A percentile compares a stretch with the other conserved stretches of the same genome.
phyloP scores from a whole-genome alignment of 1,140 invertebrate genomes.

The Drosophila melanogaster region Release_6_plus_ISO1_MT NT_033779.5:1131001-1131500 shows the following conservation, averaged over 20 bases:
- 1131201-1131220: too few relatives aligned
- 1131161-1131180: slow-evolving; percentile 74
- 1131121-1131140: slow-evolving; percentile 93
- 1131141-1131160: slow-evolving; percentile 92
- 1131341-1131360: slow-evolving; percentile 96
- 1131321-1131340: slow-evolving; percentile 92
- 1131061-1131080: slow-evolving; percentile 96
- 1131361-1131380: slow-evolving; percentile 97
- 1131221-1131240: background rate
- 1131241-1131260: background rate
- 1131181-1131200: slow-evolving; percentile 18
- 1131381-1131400: slow-evolving; percentile 89
- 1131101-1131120: slow-evolving; percentile 92
- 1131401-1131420: slow-evolving; percentile 16
- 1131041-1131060: slow-evolving; percentile 97
- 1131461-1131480: slow-evolving; percentile 90
- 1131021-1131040: slow-evolving; percentile 99
- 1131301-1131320: slow-evolving; percentile 90
- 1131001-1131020: slow-evolving; percentile 98
- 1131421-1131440: slow-evolving; percentile 62
- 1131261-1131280: slow-evolving; percentile 49
- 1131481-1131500: slow-evolving; percentile 95
- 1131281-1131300: slow-evolving; percentile 75
- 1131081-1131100: slow-evolving; percentile 94
- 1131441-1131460: slow-evolving; percentile 90